A percentile compares a stretch with the other conserved stretches of the same genome.
These are phyloP conservation scores for Zosterops pallidus DNA, from an alignment of 2,113 vertebrate genomes.

Conservation along the genomic window DNA sequence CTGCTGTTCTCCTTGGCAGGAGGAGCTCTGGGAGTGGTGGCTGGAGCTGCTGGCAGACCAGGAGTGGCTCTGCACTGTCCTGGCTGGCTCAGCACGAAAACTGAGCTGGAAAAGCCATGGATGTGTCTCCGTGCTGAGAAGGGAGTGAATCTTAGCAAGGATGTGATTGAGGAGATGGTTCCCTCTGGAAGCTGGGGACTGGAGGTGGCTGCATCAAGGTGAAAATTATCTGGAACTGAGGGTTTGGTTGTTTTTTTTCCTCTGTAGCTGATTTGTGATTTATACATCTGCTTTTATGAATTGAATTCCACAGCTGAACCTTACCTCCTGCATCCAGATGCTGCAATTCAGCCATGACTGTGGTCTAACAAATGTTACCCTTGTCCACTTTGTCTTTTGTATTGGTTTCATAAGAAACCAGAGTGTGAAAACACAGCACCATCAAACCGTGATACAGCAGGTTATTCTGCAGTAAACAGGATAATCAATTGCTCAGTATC, in stretches of 20 bases:
- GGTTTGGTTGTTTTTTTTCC: neutral
- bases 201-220: neutral
- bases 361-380: neutral
- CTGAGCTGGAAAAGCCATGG: neutral
- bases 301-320: neutral
- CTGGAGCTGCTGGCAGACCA: neutral
- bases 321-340: neutral
- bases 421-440: neutral
- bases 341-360: neutral
- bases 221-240: neutral
- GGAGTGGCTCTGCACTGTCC: fast-evolving
- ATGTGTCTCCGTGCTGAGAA: neutral
- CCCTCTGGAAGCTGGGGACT: neutral
- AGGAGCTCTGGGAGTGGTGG: neutral
- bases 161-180: neutral
- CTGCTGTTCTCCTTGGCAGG: neutral
- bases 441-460: neutral
- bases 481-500: neutral
- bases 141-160: neutral
- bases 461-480: neutral
- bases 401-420: neutral
- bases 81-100: neutral
- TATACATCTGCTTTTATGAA: neutral
- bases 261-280: neutral
- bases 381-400: neutral